These are phyloP conservation scores for Crypturellus undulatus DNA, from an alignment of 2,113 vertebrate species.

Conservation along the genomic window DNA sequence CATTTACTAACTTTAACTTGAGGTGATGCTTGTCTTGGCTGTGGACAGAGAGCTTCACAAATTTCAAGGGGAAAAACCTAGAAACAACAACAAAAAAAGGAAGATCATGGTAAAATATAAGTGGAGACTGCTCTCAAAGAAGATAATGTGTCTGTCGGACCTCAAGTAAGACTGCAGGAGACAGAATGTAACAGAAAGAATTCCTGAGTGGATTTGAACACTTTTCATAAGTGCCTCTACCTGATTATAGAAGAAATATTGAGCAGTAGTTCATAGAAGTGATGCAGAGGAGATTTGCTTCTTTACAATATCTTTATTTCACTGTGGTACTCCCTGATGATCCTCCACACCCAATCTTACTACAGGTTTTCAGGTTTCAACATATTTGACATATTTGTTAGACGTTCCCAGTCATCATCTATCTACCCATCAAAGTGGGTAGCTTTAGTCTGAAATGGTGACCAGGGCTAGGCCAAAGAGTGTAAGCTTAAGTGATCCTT, in stretches of 20 bases:
- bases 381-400: neutral
- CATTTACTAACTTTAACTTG: slow-evolving; percentile 68
- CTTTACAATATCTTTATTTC: neutral
- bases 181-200: neutral
- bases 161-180: neutral
- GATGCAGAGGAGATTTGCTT: neutral
- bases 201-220: neutral
- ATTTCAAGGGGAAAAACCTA: slow-evolving; percentile 73
- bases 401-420: neutral
- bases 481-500: neutral
- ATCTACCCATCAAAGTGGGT: neutral
- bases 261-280: neutral
- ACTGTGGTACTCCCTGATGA: neutral
- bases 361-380: neutral
- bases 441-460: neutral
- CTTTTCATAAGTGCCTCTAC: neutral
- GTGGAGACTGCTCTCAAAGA: neutral
- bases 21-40: slow-evolving; percentile 44
- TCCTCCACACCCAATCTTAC: neutral
- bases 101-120: neutral
- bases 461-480: neutral
- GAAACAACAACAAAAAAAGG: neutral
- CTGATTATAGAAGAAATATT: neutral
- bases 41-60: slow-evolving; percentile 74
- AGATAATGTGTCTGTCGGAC: neutral